Evolutionary conservation across 2,888 invertebrate genomes (phyloP).

Genomic region (Dysmachus trigonus): DNA sequence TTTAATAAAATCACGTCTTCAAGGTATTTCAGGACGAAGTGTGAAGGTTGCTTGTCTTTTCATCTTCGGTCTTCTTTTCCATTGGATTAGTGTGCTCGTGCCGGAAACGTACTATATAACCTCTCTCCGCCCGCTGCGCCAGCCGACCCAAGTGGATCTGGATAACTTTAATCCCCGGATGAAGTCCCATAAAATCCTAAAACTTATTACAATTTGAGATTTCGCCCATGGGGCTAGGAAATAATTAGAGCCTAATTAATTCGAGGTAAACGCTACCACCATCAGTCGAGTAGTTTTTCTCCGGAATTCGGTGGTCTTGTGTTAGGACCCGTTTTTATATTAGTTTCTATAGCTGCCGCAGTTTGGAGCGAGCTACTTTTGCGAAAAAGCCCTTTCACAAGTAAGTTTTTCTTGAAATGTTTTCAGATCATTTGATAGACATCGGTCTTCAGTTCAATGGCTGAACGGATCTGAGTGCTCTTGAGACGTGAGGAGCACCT

Average conservation of each 20-base stretch:
- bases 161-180: not conserved
- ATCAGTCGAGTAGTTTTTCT: not conserved
- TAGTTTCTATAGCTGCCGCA: not conserved
- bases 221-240: not conserved
- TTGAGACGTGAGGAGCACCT: not conserved
- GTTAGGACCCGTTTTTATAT: not conserved
- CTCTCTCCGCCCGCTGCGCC: not conserved
- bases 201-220: slow-evolving; percentile 15
- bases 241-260: slow-evolving; percentile 24
- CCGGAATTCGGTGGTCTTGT: not conserved
- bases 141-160: not conserved
- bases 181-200: slow-evolving; percentile 12
- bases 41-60: not conserved
- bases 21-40: not conserved
- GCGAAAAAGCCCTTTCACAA: not conserved
- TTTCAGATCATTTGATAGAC: not conserved
- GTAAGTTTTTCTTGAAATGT: not conserved
- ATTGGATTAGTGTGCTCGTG: not conserved
- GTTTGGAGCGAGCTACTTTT: not conserved
- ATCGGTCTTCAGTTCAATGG: not conserved
- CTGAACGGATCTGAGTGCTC: not conserved
- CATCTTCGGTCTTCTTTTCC: not conserved
- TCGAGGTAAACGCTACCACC: not conserved
- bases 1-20: slow-evolving; percentile 34
- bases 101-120: not conserved